phyloP scores from a whole-genome alignment of 2,888 invertebrate genomes.

The Pecten maximus region DNA sequence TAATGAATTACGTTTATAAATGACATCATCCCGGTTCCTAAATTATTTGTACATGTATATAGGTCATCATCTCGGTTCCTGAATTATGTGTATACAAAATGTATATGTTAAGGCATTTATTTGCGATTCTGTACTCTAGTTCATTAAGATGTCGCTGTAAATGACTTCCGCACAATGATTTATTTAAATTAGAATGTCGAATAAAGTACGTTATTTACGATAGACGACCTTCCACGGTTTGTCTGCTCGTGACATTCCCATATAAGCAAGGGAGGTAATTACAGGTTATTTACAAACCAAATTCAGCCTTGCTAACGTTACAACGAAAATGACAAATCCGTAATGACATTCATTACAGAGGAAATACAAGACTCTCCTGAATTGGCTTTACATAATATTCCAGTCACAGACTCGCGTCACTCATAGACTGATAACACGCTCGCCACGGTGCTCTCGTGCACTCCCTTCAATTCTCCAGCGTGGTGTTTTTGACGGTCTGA shows the following conservation, averaged over 20 bases:
- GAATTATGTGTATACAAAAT: too few species aligned
- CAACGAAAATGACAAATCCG: slow-evolving; percentile 22
- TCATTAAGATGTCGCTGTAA: background rate
- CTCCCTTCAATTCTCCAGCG: background rate
- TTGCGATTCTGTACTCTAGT: background rate
- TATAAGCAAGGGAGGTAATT: slow-evolving; percentile 15
- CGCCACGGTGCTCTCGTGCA: background rate
- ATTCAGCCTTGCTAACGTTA: background rate
- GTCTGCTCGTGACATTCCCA: background rate
- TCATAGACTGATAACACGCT: background rate
- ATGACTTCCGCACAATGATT: background rate
- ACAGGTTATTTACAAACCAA: background rate
- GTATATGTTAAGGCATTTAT: too few species aligned
- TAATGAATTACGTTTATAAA: too few species aligned
- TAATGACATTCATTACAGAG: slow-evolving; percentile 21
- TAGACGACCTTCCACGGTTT: background rate
- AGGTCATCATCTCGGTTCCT: too few species aligned
- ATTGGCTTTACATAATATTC: slow-evolving; percentile 33
- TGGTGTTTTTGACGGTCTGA: background rate
- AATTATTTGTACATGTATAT: too few species aligned
- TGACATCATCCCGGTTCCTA: too few species aligned
- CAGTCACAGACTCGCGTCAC: background rate
- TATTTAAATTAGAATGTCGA: slow-evolving; percentile 6
- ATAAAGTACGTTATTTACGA: background rate
- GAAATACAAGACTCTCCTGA: background rate